These are phyloP conservation scores for Hycleus phaleratus DNA, from an alignment of 1,140 invertebrate species.

Conservation along the genomic window DNA sequence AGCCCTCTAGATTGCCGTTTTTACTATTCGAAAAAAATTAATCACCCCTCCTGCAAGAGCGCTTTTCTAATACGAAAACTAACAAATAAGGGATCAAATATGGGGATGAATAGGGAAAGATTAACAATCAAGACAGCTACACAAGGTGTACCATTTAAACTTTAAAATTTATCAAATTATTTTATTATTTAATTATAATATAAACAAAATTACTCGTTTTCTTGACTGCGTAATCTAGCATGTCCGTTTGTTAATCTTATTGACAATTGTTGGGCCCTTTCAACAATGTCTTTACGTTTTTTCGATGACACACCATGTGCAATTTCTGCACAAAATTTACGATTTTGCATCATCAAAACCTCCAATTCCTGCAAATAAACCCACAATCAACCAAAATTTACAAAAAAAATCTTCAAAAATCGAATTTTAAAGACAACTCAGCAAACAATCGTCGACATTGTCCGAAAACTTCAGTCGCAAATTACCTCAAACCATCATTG, in stretches of 20 bases:
- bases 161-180: no score
- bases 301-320: slow-evolving; percentile 94
- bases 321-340: slow-evolving; percentile 95
- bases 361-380: slow-evolving; percentile 80
- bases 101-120: no score
- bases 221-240: slow-evolving; percentile 92
- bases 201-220: slow-evolving; percentile 79
- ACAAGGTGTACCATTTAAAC: no score
- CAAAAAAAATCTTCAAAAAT: neutral
- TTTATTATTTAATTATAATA: neutral
- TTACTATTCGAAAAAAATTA: no score
- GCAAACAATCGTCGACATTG: slow-evolving; percentile 27
- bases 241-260: slow-evolving; percentile 94
- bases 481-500: slow-evolving; percentile 39
- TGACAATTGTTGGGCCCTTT: slow-evolving; percentile 90
- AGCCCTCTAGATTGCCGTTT: neutral
- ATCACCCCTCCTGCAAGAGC: no score
- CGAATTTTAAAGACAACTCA: slow-evolving; percentile 15
- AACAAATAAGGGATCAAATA: no score
- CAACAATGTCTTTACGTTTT: slow-evolving; percentile 92
- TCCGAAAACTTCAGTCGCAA: slow-evolving; percentile 34
- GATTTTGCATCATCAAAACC: slow-evolving; percentile 97
- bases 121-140: no score
- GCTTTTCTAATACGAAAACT: no score
- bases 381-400: neutral